phyloP scores from a whole-genome alignment of 2,113 vertebrate species.

The Tinamus guttatus region DNA sequence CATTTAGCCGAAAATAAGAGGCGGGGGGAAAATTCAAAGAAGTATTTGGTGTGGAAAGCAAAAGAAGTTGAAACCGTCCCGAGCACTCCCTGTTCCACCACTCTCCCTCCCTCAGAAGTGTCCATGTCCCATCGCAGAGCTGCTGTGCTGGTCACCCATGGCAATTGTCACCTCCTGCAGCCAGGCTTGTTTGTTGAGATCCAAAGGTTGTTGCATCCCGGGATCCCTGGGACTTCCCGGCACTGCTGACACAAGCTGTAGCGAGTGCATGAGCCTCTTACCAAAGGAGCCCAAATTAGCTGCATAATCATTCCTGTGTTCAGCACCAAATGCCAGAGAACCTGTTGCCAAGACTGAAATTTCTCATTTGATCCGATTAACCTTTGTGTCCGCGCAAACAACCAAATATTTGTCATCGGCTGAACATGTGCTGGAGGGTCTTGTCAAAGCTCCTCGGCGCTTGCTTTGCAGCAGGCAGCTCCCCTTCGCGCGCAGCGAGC shows the following conservation, averaged over 20 bases:
- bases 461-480: background rate
- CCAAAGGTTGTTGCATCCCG: background rate
- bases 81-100: fast-evolving
- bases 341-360: conserved; percentile 22
- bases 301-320: background rate
- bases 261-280: background rate
- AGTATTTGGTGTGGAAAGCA: background rate
- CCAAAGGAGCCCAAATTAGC: background rate
- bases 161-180: background rate
- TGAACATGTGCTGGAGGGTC: fast-evolving
- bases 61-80: background rate
- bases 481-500: fast-evolving
- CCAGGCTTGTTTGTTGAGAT: too few relatives aligned
- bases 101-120: background rate
- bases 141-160: background rate
- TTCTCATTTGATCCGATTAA: conserved; percentile 32
- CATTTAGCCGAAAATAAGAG: background rate
- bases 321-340: conserved; percentile 3
- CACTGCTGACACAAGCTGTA: background rate
- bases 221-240: background rate
- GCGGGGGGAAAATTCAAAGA: background rate
- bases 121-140: background rate
- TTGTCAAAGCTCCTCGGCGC: background rate
- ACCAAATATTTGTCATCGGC: background rate
- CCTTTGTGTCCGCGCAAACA: background rate